Percentiles rank a stretch among this genome's conserved stretches.
Conservation (phyloP, 2,888 invertebrate genomes). For the Nezara viridula region DNA sequence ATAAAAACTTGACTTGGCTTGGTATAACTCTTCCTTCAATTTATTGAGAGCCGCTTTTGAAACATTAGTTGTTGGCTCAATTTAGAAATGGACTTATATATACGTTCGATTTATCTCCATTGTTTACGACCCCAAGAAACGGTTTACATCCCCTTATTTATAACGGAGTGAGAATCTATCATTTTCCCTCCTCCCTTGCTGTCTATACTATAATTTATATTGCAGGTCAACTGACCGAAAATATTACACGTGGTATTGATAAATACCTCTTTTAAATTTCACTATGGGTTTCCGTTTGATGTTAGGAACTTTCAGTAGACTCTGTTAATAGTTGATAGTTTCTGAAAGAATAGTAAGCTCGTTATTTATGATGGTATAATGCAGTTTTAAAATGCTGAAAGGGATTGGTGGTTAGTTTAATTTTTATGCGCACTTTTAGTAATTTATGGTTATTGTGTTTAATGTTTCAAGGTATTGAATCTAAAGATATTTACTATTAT, state of each 20-base stretch:
- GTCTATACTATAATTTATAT: neutral
- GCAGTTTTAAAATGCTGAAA: too few species aligned
- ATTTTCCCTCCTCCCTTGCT: neutral
- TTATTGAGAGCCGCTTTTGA: conserved; percentile 20
- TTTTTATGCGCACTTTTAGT: too few species aligned
- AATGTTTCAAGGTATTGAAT: too few species aligned
- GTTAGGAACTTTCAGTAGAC: too few species aligned
- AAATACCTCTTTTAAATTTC: neutral
- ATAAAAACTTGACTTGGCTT: neutral
- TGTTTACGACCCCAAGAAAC: neutral
- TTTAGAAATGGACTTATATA: conserved; percentile 39
- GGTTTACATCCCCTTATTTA: conserved; percentile 31
- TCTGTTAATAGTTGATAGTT: too few species aligned
- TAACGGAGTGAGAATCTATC: neutral
- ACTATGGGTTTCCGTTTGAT: neutral
- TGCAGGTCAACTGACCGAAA: neutral
- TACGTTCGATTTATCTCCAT: conserved; percentile 22
- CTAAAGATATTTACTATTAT: too few species aligned
- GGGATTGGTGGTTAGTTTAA: too few species aligned
- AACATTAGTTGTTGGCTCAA: conserved; percentile 30
- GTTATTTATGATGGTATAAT: too few species aligned
- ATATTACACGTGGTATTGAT: neutral
- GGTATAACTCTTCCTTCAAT: conserved; percentile 25
- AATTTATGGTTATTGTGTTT: too few species aligned
- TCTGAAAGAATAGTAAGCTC: too few species aligned